Base-by-base conservation (phyloP, 2,888 invertebrate genomes). In the Drosophila peninsularis region DNA sequence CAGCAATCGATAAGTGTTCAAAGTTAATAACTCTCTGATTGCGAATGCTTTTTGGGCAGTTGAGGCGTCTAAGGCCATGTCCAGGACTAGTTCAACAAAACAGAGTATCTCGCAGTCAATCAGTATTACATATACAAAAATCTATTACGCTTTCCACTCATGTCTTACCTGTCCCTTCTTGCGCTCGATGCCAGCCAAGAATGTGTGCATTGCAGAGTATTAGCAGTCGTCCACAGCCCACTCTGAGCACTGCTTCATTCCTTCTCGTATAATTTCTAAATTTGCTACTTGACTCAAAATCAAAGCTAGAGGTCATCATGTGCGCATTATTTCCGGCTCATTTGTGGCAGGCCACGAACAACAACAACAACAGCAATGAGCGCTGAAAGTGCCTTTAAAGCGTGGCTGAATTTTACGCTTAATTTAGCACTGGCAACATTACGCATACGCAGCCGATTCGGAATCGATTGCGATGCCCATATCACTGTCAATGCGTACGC, bases 241-340 rank as follows among this genome's bases (percentile, higher is more conserved):
- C 6, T 30, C 13, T 30, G 5, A 3, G 1, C 41, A 17, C 10
- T 30, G 10, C 10, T 7, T 19, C 17, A 47, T 30, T 21, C 34
- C 5, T 19, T 14, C 10, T 34, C 36, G 50, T 36, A 27, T 37
- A 37, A 52, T 52, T 34, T 52, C 7, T 17, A 37, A 37, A 37
- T 17, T 52, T 52, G 24, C 27, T 21, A 27, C 36, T 52, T 13
- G 24, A 52, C 37, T 52, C 37, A 52, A 52, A 52, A 52, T 37
- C 52, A 52, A 37, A 52, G 52, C 37, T 34, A 17, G 37, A 24
- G 37, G 52, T 52, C 52, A 52, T 52, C 52, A 76, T 80, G 79
- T 80, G 71, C 65, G 69, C 60, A 86, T 90, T 90, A 89, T 82
- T 90, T 85, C 89, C 89, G 88, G 75, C 80, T 90, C 89, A 90